phyloP scores from a whole-genome alignment of 2,797 vertebrate genomes.

The Artibeus jamaicensis region DNA sequence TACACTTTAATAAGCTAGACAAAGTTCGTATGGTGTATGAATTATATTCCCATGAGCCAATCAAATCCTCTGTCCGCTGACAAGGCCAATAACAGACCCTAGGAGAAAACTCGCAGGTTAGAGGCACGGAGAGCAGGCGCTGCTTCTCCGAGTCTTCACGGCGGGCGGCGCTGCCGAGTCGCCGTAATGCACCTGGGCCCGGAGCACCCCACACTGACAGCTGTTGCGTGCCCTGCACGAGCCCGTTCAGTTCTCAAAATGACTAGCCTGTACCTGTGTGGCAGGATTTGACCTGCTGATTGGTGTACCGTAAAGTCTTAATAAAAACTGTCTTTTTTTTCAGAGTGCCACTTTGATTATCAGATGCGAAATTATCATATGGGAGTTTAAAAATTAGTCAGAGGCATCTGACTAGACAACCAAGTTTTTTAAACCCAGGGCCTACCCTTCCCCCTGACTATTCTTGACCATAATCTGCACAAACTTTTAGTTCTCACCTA shows the following conservation, averaged over 20 bases:
- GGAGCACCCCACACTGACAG: background rate
- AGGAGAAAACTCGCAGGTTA: background rate
- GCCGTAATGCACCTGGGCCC: fast-evolving
- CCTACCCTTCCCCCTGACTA: background rate
- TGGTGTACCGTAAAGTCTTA: background rate
- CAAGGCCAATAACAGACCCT: background rate
- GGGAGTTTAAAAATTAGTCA: slow-evolving; percentile 44
- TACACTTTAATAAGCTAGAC: background rate
- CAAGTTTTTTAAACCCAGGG: background rate
- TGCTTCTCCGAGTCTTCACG: background rate
- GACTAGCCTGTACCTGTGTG: background rate
- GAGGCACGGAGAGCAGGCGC: background rate
- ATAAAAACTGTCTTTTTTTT: slow-evolving; percentile 23
- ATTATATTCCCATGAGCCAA: background rate
- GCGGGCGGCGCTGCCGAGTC: background rate
- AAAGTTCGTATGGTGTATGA: background rate
- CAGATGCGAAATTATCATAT: background rate
- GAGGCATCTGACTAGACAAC: background rate
- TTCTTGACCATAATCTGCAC: background rate
- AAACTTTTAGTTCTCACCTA: slow-evolving; percentile 28
- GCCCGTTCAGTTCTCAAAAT: background rate
- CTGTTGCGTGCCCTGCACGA: background rate
- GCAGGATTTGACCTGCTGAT: slow-evolving; percentile 16
- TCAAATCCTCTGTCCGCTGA: background rate
- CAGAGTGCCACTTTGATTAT: background rate